Conservation (phyloP, 2,888 invertebrate species). For the Piscicola geometra region DNA sequence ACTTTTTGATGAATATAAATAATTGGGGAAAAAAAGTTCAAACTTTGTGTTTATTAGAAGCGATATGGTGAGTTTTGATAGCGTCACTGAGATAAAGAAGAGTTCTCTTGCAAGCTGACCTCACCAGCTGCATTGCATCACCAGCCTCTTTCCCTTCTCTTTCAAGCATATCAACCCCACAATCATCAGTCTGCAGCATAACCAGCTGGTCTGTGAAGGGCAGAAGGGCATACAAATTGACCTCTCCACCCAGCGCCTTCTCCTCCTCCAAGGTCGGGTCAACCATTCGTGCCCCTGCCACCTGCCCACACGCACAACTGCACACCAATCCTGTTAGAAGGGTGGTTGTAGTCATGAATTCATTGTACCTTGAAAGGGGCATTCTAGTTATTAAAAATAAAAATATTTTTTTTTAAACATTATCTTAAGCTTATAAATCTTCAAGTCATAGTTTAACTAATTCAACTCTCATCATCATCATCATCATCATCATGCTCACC, state of each 20-base stretch:
- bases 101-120: not conserved
- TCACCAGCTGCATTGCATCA: too few relatives aligned
- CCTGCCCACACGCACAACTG: not conserved
- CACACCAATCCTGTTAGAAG: not conserved
- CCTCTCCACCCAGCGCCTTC: not conserved
- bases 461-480: too few relatives aligned
- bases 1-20: too few relatives aligned
- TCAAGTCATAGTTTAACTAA: too few relatives aligned
- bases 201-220: conserved; percentile 2
- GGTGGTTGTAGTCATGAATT: too few relatives aligned
- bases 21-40: too few relatives aligned
- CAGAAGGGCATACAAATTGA: not conserved
- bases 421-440: too few relatives aligned
- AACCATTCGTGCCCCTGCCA: not conserved
- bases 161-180: too few relatives aligned
- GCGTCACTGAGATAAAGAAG: not conserved
- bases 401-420: not conserved
- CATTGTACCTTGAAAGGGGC: too few relatives aligned
- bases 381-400: not conserved
- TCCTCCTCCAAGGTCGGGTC: not conserved
- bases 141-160: too few relatives aligned
- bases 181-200: not conserved
- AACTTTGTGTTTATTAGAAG: not conserved
- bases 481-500: not conserved
- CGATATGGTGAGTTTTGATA: not conserved